These are phyloP conservation scores for Pherbina coryleti DNA, from an alignment of 2,888 invertebrate genomes.

Conservation along the genomic window DNA sequence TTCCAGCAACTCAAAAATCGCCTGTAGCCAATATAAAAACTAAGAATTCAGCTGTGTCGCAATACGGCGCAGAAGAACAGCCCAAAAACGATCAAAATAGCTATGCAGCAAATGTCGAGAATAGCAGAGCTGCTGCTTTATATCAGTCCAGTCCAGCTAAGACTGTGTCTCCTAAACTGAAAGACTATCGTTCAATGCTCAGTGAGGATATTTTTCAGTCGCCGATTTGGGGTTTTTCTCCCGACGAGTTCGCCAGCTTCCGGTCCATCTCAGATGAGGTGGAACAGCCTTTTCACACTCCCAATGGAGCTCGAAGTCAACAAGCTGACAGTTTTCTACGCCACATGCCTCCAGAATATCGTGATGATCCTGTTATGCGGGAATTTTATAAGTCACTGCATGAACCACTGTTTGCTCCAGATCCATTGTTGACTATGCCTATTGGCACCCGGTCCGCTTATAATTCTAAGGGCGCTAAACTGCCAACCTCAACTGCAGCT, in stretches of 20 bases:
- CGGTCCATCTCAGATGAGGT: not conserved
- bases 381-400: slow-evolving; percentile 54
- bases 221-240: slow-evolving; percentile 49
- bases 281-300: not conserved
- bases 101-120: not conserved
- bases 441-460: not conserved
- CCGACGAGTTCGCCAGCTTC: slow-evolving; percentile 45
- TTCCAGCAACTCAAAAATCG: slow-evolving; percentile 49
- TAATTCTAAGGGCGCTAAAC: not conserved
- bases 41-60: not conserved
- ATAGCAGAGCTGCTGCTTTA: too few relatives aligned
- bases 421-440: not conserved
- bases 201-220: slow-evolving; percentile 46
- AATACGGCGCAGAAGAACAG: not conserved
- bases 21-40: slow-evolving; percentile 30
- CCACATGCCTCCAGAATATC: slow-evolving; percentile 30
- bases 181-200: slow-evolving; percentile 43
- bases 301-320: not conserved
- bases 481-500: not conserved
- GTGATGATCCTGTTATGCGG: slow-evolving; percentile 59
- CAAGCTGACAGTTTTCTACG: not conserved
- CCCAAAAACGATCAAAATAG: not conserved
- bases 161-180: not conserved
- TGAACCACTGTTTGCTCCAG: not conserved
- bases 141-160: not conserved